Percentiles rank a stretch among this genome's conserved stretches.
These are phyloP conservation scores for Hypolimnas misippus DNA, from an alignment of 2,888 invertebrate species.

Conservation along the genomic window DNA sequence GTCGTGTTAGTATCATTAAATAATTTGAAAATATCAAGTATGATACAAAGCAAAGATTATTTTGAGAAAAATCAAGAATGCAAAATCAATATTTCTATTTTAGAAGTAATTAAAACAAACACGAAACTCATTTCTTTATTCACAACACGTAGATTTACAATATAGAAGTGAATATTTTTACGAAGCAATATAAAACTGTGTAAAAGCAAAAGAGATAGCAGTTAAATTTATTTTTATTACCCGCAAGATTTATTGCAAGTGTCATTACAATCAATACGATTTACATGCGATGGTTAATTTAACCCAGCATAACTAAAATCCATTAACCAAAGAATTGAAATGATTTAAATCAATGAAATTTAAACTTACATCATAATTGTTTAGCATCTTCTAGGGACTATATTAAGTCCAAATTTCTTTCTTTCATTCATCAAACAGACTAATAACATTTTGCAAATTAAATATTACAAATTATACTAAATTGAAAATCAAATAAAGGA, in stretches of 20 bases:
- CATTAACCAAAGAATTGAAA: no score
- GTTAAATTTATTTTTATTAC: constrained; percentile 2
- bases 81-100: no score
- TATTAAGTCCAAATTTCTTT: not conserved
- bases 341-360: no score
- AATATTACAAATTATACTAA: no score
- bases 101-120: not conserved
- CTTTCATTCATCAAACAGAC: not conserved
- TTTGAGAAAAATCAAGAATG: no score
- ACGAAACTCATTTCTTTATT: not conserved
- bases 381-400: not conserved
- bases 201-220: constrained; percentile 3
- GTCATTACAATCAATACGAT: constrained; percentile 5
- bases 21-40: no score
- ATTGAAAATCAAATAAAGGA: no score
- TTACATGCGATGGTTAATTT: constrained; percentile 2
- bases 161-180: not conserved
- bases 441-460: no score
- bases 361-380: not conserved
- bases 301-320: no score
- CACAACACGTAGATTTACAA: not conserved
- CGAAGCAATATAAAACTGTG: not conserved
- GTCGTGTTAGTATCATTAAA: no score
- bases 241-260: not conserved
- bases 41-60: no score